Evolutionary conservation across 2,797 vertebrate species (phyloP).

Genomic region (Scolopax bukidnonensis): DNA sequence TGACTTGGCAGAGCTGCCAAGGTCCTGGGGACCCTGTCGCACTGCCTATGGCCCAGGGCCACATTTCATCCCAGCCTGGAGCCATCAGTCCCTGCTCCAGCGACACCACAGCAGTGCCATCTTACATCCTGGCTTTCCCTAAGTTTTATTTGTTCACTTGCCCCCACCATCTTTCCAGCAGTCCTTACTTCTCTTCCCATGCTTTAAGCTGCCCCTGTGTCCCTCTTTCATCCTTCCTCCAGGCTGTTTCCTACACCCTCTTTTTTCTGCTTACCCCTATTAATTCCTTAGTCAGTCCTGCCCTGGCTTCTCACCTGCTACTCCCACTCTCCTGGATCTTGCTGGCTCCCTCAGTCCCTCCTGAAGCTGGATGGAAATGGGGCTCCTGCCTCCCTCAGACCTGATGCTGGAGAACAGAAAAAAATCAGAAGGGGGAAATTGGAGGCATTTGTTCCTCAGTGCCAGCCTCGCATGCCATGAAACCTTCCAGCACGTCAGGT

Average conservation of each 20-base stretch:
- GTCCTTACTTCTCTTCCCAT: not conserved
- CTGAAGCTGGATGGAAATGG: not conserved
- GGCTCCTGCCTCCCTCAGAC: not conserved
- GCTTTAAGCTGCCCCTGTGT: not conserved
- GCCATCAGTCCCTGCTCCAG: not conserved
- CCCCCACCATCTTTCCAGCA: not conserved
- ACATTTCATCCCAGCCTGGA: not conserved
- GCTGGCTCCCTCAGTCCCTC: not conserved
- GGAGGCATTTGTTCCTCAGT: not conserved
- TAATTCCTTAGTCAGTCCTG: not conserved
- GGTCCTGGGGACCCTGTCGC: fast-evolving
- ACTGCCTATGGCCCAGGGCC: not conserved
- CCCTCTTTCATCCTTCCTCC: not conserved
- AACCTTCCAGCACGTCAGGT: not conserved
- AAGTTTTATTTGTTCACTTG: not conserved
- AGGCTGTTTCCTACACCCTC: not conserved
- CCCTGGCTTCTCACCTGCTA: not conserved
- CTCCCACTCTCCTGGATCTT: not conserved
- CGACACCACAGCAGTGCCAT: not conserved
- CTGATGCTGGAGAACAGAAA: not conserved
- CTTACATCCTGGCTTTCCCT: not conserved
- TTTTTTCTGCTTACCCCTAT: not conserved
- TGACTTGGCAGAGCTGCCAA: not conserved
- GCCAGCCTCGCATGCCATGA: not conserved
- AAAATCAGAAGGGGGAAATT: not conserved